Evolutionary conservation across 2,113 vertebrate genomes (phyloP).

Genomic region (Gymnorhina tibicen): DNA sequence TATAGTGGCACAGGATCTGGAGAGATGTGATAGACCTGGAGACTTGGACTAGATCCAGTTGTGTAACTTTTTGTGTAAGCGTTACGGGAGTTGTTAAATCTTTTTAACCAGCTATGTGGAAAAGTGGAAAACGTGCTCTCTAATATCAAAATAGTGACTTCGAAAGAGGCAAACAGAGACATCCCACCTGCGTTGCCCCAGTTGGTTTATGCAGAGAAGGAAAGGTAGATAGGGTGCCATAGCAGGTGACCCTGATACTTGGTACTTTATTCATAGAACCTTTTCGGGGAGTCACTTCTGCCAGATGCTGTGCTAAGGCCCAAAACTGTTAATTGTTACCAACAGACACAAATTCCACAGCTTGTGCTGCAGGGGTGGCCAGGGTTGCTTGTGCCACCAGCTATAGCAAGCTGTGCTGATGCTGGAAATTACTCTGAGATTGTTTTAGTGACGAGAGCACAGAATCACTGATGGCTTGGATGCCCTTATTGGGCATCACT

Average conservation of each 20-base stretch:
- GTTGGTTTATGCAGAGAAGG: background rate
- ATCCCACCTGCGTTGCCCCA: background rate
- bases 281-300: background rate
- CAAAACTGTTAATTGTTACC: background rate
- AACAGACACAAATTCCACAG: accelerated
- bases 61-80: background rate
- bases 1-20: background rate
- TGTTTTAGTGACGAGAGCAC: background rate
- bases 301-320: background rate
- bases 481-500: background rate
- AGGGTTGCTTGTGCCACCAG: background rate
- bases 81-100: too few species aligned
- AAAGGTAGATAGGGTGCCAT: background rate
- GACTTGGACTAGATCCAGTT: background rate
- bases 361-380: background rate
- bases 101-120: background rate
- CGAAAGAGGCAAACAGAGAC: background rate
- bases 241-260: background rate
- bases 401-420: background rate
- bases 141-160: background rate
- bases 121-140: background rate
- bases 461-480: background rate
- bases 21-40: background rate
- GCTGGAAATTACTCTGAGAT: background rate
- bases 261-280: background rate